A percentile compares a stretch with the other conserved stretches of the same genome.
Evolutionary conservation across 2,113 vertebrate species (phyloP).

Genomic region (Datnioides undecimradiatus): DNA sequence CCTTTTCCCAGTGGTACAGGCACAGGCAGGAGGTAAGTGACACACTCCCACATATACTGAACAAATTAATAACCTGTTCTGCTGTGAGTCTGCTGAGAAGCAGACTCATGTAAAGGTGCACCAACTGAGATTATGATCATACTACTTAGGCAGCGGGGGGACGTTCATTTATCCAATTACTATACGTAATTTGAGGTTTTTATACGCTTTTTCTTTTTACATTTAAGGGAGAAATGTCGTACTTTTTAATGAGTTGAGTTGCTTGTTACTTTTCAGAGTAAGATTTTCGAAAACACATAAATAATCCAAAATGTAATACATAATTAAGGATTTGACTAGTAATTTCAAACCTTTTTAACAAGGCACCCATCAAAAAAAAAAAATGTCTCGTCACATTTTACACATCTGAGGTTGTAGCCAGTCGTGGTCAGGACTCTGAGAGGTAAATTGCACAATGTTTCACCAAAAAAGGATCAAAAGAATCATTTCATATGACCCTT

Average conservation of each 20-base stretch:
- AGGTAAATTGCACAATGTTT: not conserved
- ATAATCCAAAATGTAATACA: too few species aligned
- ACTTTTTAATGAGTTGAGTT: too few species aligned
- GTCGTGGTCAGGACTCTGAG: not conserved
- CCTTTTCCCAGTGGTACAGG: not conserved
- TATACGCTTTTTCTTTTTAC: too few species aligned
- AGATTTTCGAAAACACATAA: too few species aligned
- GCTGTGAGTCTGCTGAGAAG: not conserved
- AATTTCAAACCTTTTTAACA: too few species aligned
- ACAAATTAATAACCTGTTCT: slow-evolving; percentile 2
- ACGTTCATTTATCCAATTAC: not conserved
- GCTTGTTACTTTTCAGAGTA: too few species aligned
- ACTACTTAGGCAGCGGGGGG: not conserved
- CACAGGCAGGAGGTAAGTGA: not conserved
- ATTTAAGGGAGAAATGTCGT: too few species aligned
- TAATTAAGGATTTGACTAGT: too few species aligned
- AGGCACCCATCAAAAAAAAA: too few species aligned
- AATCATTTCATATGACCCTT: too few species aligned
- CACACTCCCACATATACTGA: not conserved
- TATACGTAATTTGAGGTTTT: too few species aligned
- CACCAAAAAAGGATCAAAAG: not conserved
- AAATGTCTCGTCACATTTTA: not conserved
- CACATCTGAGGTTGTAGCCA: not conserved
- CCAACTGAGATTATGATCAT: not conserved
- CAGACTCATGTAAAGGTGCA: not conserved